Evolutionary conservation across 1,140 invertebrate genomes (phyloP), one percentile per base, ranked within the genome.

Genomic region (Sitodiplosis mosellana): DNA sequence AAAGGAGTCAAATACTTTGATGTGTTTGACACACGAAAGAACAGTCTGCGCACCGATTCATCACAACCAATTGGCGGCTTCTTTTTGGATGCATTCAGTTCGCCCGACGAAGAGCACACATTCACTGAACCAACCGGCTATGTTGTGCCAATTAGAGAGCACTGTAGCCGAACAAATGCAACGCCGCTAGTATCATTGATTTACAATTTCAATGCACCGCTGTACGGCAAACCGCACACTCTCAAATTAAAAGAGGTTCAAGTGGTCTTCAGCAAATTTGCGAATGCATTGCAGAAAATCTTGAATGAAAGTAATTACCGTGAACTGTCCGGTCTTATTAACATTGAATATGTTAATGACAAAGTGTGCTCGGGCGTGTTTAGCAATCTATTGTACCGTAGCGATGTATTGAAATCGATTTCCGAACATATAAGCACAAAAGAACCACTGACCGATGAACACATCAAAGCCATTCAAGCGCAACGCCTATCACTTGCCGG

Each of bases 281-380:
- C 91, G 5, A 76, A 82, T 54, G 71, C 77, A 1, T 64, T 96
- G 8, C 83, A 91, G 55, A 81, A 89, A 66, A 60, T 91, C 49
- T 62, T 95, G 22, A 83, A 83, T 2, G 78, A 74, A 59, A 77
- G 80, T 0, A 77, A 79, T 2, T 90, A 88, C 58, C 71, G 76
- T n/a, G 85, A 91, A 63, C 72, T 91, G 1, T 73, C 85, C 7
- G 88, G 88, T 1, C 63, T 87, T 2, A 81, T 77, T 1, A 89
- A 88, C 59, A 73, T 94, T 0, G 90, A 95, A 67, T 92, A 86
- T 86, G 92, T 95, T 66, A 81, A 83, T 11, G 76, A 82, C 0
- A 77, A 81, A 58, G 75, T 91, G 1, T 80, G 80, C 40, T 75
- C 80, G 1, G 70, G 86, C 56, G 83, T 94, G 42, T 76, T 95